Evolutionary conservation across 1,140 invertebrate genomes (phyloP).

Genomic region (Pygmarrhopalites habei): DNA sequence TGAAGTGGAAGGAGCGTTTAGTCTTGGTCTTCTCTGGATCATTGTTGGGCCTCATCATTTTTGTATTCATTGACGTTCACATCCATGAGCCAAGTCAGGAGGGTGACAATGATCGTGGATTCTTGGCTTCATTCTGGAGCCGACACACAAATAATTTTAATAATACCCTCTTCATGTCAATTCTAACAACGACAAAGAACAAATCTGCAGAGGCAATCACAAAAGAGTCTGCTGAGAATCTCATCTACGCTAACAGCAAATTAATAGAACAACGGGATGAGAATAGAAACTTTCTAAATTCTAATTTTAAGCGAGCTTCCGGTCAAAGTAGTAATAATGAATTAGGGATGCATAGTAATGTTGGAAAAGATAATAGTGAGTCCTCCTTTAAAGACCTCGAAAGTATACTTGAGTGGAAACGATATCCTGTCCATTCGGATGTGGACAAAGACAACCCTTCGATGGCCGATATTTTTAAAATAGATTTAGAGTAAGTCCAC

Average conservation of each 20-base stretch:
- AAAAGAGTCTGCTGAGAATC: slow-evolving; percentile 23
- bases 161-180: neutral
- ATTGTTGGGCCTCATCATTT: slow-evolving; percentile 33
- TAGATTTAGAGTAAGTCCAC: slow-evolving; percentile 35
- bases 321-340: neutral
- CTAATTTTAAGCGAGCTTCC: neutral
- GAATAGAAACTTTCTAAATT: too few relatives aligned
- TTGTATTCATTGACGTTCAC: slow-evolving; percentile 37
- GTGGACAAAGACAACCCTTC: slow-evolving; percentile 35
- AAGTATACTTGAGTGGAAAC: slow-evolving; percentile 32
- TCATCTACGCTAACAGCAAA: slow-evolving; percentile 38
- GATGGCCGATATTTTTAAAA: slow-evolving; percentile 34
- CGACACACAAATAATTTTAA: neutral
- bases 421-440: slow-evolving; percentile 33
- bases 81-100: slow-evolving; percentile 1
- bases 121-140: neutral
- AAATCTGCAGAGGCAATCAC: neutral
- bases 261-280: neutral
- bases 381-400: slow-evolving; percentile 23
- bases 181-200: neutral
- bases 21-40: slow-evolving; percentile 26
- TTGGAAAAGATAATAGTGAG: neutral
- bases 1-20: slow-evolving; percentile 39
- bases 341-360: neutral
- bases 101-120: neutral